A percentile compares a stretch with the other conserved stretches of the same genome.
Conservation (phyloP, 2,888 invertebrate genomes). For the Brachylomia viminalis region DNA sequence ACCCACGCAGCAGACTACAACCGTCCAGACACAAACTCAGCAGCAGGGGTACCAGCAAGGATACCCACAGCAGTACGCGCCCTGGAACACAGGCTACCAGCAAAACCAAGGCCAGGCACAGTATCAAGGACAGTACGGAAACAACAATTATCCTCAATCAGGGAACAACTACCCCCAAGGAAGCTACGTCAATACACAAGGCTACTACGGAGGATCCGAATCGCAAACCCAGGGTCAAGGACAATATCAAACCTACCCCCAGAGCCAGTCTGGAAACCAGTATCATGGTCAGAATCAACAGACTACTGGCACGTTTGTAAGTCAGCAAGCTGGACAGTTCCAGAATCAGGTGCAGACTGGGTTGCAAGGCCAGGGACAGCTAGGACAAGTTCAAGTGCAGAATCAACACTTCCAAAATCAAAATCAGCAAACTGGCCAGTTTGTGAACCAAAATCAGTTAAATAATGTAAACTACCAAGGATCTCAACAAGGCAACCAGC, state of each 20-base stretch:
- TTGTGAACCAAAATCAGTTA: conserved; percentile 61
- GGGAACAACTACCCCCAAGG: conserved; percentile 62
- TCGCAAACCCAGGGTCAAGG: conserved; percentile 66
- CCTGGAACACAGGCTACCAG: conserved; percentile 69
- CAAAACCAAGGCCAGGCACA: conserved; percentile 73
- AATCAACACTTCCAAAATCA: conserved; percentile 50
- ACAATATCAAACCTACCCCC: conserved; percentile 54
- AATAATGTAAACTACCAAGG: conserved; percentile 57
- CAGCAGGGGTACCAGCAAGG: conserved; percentile 71
- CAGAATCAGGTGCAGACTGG: conserved; percentile 65
- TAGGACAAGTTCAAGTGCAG: conserved; percentile 42
- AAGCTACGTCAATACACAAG: conserved; percentile 52
- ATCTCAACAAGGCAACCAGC: conserved; percentile 48
- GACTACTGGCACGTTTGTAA: conserved; percentile 42
- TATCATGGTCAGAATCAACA: conserved; percentile 59
- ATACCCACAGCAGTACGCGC: conserved; percentile 72
- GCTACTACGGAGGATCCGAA: conserved; percentile 57
- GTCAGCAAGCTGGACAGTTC: conserved; percentile 61
- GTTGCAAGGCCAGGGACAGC: conserved; percentile 45
- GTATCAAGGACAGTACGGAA: conserved; percentile 70
- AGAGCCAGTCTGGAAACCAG: conserved; percentile 61
- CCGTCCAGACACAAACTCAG: conserved; percentile 48
- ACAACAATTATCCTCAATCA: conserved; percentile 64
- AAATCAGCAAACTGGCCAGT: conserved; percentile 54
- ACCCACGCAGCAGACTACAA: conserved; percentile 65